These are phyloP conservation scores for Leptinotarsa haldemani DNA, from an alignment of 2,888 invertebrate genomes.

Conservation along the genomic window DNA sequence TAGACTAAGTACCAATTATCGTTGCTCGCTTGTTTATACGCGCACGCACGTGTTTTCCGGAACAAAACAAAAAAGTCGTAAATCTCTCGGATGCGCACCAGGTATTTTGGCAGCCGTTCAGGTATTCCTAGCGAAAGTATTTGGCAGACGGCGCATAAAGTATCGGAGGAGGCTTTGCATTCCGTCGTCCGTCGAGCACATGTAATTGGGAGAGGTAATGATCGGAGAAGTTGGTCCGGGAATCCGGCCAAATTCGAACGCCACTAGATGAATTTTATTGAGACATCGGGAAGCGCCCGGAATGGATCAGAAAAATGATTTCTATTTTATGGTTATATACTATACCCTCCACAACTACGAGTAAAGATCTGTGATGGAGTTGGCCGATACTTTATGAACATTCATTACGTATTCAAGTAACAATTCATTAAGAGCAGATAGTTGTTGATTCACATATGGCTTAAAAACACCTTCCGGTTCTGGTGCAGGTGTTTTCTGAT, in stretches of 20 bases:
- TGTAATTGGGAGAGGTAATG: conserved; percentile 58
- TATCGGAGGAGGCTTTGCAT: conserved; percentile 39
- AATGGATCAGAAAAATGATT: neutral
- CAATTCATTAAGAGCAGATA: too few species aligned
- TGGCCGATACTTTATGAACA: too few species aligned
- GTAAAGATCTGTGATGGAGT: too few species aligned
- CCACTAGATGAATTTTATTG: conserved; percentile 11
- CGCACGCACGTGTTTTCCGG: conserved; percentile 12
- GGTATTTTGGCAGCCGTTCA: conserved; percentile 48
- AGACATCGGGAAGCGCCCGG: conserved; percentile 2
- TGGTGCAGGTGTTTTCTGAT: too few species aligned
- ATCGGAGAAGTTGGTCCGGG: conserved; percentile 46
- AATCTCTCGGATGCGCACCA: conserved; percentile 29
- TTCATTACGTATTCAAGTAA: too few species aligned
- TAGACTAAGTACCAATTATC: conserved; percentile 4
- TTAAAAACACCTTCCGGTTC: too few species aligned
- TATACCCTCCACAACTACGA: neutral
- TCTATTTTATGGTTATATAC: neutral
- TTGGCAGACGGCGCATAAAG: conserved; percentile 34
- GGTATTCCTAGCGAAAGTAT: conserved; percentile 42
- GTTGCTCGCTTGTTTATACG: conserved; percentile 3
- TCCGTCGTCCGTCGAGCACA: conserved; percentile 47
- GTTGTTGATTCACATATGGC: too few species aligned
- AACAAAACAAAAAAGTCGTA: conserved; percentile 23
- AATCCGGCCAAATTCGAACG: conserved; percentile 36